These are phyloP conservation scores for Branchipolynoe longqiensis DNA, from an alignment of 2,888 invertebrate genomes.

Conservation along the genomic window DNA sequence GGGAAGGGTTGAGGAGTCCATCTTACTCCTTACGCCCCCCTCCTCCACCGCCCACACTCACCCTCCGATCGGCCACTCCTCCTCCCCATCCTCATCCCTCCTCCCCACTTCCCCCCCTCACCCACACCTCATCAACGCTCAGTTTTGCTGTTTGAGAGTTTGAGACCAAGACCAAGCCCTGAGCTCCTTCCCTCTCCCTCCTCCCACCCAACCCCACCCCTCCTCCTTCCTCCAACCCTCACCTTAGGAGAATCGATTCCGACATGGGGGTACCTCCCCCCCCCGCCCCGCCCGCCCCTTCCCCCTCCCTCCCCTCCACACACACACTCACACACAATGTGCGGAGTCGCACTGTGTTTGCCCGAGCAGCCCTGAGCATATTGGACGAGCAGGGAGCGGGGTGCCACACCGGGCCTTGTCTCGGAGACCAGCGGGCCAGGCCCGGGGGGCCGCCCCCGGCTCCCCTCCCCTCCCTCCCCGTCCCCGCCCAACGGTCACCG, in stretches of 20 bases:
- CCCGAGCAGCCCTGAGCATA: slow-evolving; percentile 27
- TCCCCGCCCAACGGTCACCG: neutral
- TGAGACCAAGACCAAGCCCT: too few relatives aligned
- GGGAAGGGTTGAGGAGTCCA: too few relatives aligned
- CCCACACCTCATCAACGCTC: slow-evolving; percentile 48
- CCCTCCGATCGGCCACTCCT: too few relatives aligned
- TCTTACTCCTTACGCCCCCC: too few relatives aligned
- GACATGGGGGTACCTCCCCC: neutral
- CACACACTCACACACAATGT: too few relatives aligned
- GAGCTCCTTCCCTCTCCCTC: neutral
- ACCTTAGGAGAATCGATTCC: too few relatives aligned
- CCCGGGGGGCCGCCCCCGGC: neutral
- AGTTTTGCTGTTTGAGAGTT: slow-evolving; percentile 57
- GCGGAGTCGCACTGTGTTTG: slow-evolving; percentile 29
- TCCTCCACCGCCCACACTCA: too few relatives aligned
- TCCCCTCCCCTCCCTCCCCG: neutral
- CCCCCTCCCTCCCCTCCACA: too few relatives aligned
- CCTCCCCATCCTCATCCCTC: too few relatives aligned
- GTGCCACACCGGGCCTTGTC: slow-evolving; percentile 7
- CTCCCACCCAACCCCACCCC: neutral
- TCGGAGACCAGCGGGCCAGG: neutral
- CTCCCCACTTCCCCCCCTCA: slow-evolving; percentile 28
- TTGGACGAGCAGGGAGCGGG: slow-evolving; percentile 24
- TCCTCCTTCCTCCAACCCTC: neutral
- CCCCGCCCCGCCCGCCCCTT: too few relatives aligned